Base-by-base conservation (phyloP, 1,140 invertebrate species). In the Hylaeus volcanicus region DNA sequence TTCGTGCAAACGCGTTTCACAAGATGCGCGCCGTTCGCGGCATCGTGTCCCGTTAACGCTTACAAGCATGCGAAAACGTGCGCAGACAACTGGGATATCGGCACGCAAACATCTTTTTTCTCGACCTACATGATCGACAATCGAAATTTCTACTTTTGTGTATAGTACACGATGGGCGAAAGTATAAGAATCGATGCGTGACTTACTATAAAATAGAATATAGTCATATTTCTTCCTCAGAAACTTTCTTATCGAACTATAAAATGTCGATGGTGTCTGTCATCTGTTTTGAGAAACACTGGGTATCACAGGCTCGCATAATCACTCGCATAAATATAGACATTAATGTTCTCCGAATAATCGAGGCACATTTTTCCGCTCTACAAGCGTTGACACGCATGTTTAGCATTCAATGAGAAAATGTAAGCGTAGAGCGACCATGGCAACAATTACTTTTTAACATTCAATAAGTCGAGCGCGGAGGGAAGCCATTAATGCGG, bases 1-100 rank as follows among this genome's bases (percentile, higher is more conserved):
- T 79, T 79, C 60, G 76, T 79, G 76, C 68, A 73, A 39, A 43
- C 76, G 76, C 69, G 51, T 79, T 79, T 69, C 61, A 2, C 45
- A 64, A 70, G 68, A 45, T 51, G 65, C 76, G 39, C 61, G 56
- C 9, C 41, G 37, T 48, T 39, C 64, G 26, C 63, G 12, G 1
- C 60, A 72, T 5, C 48, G 68, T 73, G 69, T 79, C 76, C 76
- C 76, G 76, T 79, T 79, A 79, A 26, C 69, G 53, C 11, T 69
- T 12, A 43, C 12, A 41, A 79, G 37, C 26, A 73, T 48, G 76
- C 51, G 51, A 61, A 11, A 72, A 8, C 55, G 48, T 48, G 26
- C 43, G 53, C 74, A 9, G 14, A 6, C 68, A 15, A 61, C 37
- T 39, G 39, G 39, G 9, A 60, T 26, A 5, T 51, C 43, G 15